A percentile compares a stretch with the other conserved stretches of the same genome.
Conservation (phyloP, 1,140 invertebrate species). For the Zophobas morio region DNA sequence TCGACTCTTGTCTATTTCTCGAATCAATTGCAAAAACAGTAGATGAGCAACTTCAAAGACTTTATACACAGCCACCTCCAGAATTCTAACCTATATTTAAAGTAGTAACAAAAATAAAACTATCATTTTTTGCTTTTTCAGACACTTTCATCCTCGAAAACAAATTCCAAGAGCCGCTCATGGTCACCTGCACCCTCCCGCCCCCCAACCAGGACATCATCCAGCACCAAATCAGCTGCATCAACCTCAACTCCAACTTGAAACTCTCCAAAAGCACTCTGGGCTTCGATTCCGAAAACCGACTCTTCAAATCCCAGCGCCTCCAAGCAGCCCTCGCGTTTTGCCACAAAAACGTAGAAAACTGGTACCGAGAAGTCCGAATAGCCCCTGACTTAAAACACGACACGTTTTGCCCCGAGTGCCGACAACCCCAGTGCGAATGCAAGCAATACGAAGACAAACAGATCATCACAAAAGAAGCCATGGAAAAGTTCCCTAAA, state of each 20-base stretch:
- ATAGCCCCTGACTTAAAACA: slow-evolving; percentile 58
- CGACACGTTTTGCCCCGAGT: slow-evolving; percentile 24
- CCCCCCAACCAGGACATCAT: slow-evolving; percentile 51
- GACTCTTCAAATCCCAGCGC: slow-evolving; percentile 62
- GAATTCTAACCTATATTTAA: not conserved
- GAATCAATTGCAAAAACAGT: too few species aligned
- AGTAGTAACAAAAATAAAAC: not conserved
- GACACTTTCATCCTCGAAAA: slow-evolving; percentile 63
- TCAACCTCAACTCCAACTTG: slow-evolving; percentile 60
- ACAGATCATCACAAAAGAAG: slow-evolving; percentile 62
- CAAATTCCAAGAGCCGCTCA: slow-evolving; percentile 63
- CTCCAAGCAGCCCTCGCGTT: slow-evolving; percentile 60
- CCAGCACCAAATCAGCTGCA: slow-evolving; percentile 60
- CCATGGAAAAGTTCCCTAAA: slow-evolving; percentile 62
- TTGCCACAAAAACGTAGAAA: slow-evolving; percentile 63
- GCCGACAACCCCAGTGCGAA: not conserved
- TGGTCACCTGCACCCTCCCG: slow-evolving; percentile 63
- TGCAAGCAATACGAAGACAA: slow-evolving; percentile 39
- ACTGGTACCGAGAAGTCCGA: slow-evolving; percentile 62
- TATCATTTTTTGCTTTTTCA: slow-evolving; percentile 42
- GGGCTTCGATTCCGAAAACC: slow-evolving; percentile 63
- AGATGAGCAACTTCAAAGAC: too few species aligned
- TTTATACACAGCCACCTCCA: too few species aligned
- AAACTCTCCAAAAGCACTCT: slow-evolving; percentile 60
- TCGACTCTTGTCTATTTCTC: too few species aligned